Evolutionary conservation across 2,888 invertebrate species (phyloP), one percentile per base, ranked within the genome.

Genomic region (Apomyelois bistriatella): DNA sequence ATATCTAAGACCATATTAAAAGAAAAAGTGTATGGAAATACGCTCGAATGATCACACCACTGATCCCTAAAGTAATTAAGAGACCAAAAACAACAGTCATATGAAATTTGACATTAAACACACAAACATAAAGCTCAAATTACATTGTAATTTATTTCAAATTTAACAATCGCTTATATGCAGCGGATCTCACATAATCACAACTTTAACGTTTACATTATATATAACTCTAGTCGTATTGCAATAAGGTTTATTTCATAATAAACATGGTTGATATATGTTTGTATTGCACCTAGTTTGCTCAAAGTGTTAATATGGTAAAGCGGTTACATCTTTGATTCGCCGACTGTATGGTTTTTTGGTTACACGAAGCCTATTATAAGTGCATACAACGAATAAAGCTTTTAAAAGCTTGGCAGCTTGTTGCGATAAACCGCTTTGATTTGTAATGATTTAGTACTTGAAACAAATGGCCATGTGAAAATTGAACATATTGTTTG

Each of bases 311-410:
- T 53, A 60, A 50, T 53, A 53, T 57, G 58, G 57, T 57, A 58
- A 63, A 60, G 62, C 60, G 63, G 61, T 61, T 63, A 63, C 43
- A 53, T 58, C 55, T 60, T 56, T 59, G 53, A 22, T 30, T 28
- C 42, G 53, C 50, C 60, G 52, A 42, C 56, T 51, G 48, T 52
- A 47, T 50, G 48, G 37, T 17, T 50, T 50, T 41, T 50, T 30
- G 15, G 13, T 15, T 40, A 40, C 13, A 30, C 40, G 40, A 36
- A 35, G 15, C 2, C 8, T 30, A 38, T 13, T 38, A 10, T 15
- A 32, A 46, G 32, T 22, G 30, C 30, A 46, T 7, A 46, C 30
- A 46, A n/a, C 10, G 42, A 7, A n/a, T 7, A 5, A 22, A 5
- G 22, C n/a, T n/a, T n/a, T n/a, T n/a, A n/a, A 22, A 3, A 22